Conservation (phyloP, 2,888 invertebrate species). For the Auanema sp. region DNA sequence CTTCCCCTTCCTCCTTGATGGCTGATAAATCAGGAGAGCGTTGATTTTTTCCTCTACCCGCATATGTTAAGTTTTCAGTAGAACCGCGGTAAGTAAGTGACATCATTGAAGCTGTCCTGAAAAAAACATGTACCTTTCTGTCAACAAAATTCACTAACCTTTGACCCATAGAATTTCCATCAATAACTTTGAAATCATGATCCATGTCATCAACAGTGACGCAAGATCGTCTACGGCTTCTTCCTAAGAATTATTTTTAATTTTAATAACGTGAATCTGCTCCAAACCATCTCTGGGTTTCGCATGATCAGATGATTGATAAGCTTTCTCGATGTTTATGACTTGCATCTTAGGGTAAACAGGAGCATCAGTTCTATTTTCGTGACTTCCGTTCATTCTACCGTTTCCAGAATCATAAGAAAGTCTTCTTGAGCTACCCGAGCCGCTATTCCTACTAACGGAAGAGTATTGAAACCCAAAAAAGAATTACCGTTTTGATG, state of each 20-base stretch:
- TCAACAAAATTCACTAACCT: not conserved
- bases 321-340: constrained; percentile 20
- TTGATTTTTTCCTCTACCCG: not conserved
- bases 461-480: not conserved
- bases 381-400: not conserved
- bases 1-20: constrained; percentile 24
- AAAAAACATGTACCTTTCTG: constrained; percentile 2
- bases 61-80: constrained; percentile 3
- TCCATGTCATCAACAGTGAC: too few species aligned
- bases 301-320: constrained; percentile 5
- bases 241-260: too few species aligned
- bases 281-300: too few species aligned
- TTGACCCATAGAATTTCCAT: too few species aligned
- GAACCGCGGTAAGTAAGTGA: constrained; percentile 1
- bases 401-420: too few species aligned
- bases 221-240: too few species aligned
- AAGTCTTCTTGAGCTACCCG: too few species aligned
- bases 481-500: not conserved
- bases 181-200: too few species aligned
- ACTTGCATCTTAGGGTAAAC: constrained; percentile 25
- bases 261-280: too few species aligned
- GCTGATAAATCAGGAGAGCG: constrained; percentile 22
- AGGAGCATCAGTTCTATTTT: not conserved
- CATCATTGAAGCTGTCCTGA: constrained; percentile 10
- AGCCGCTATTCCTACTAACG: not conserved